A percentile compares a stretch with the other conserved stretches of the same genome.
phyloP scores from a whole-genome alignment of 2,888 invertebrate species.

The Drosophila kambysellisi region DNA sequence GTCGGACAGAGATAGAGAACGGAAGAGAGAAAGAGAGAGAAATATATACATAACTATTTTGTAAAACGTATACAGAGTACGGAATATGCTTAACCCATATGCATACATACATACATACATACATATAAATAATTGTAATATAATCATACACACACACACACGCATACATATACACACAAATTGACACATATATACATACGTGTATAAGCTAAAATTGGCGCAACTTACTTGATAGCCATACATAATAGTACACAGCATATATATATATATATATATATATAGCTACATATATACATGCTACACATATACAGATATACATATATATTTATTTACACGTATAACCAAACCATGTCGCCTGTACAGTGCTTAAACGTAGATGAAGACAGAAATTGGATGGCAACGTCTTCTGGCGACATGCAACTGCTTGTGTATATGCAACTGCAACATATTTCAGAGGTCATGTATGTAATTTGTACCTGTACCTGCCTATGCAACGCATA shows the following conservation, averaged over 20 bases:
- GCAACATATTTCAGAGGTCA: constrained; percentile 19
- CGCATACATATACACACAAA: constrained; percentile 40
- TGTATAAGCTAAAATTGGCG: constrained; percentile 23
- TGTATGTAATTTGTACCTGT: constrained; percentile 31
- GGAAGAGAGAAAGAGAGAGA: constrained; percentile 2
- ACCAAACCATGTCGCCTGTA: constrained; percentile 41
- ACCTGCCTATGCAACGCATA: constrained; percentile 25
- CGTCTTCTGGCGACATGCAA: constrained; percentile 14
- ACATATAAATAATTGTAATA: constrained; percentile 1
- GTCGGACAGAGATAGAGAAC: not conserved
- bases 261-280: constrained; percentile 19
- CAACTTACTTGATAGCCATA: constrained; percentile 40
- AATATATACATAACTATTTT: constrained; percentile 61
- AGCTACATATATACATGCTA: constrained; percentile 10
- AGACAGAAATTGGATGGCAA: not conserved
- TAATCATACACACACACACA: constrained; percentile 32
- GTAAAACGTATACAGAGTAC: constrained; percentile 64
- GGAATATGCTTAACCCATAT: constrained; percentile 54
- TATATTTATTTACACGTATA: constrained; percentile 21
- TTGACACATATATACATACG: constrained; percentile 15
- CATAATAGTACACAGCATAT: constrained; percentile 16
- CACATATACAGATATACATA: constrained; percentile 18
- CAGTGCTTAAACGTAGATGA: constrained; percentile 1
- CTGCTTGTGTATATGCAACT: constrained; percentile 19
- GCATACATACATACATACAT: constrained; percentile 42